phyloP scores from a whole-genome alignment of 2,797 vertebrate species.

The Octomys mimax region DNA sequence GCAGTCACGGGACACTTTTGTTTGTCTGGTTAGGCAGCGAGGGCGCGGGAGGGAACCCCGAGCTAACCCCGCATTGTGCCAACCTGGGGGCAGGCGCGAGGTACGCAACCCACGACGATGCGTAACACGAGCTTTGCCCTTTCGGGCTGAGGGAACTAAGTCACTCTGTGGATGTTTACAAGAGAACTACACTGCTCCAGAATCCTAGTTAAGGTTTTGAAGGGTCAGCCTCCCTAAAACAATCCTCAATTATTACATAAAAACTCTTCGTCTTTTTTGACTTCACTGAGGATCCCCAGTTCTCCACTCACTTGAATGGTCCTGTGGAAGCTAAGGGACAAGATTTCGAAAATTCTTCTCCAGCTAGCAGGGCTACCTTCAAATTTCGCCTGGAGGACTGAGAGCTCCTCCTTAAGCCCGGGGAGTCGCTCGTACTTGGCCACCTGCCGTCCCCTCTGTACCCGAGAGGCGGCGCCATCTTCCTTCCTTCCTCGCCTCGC shows the following conservation, averaged over 20 bases:
- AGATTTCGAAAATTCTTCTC: background rate
- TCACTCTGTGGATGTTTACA: background rate
- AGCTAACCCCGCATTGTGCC: background rate
- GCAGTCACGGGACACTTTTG: background rate
- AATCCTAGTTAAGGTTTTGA: background rate
- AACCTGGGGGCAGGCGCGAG: background rate
- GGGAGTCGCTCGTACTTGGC: background rate
- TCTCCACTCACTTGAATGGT: background rate
- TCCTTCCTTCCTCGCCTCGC: background rate
- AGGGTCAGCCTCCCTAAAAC: background rate
- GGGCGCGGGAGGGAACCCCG: background rate
- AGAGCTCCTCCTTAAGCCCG: background rate
- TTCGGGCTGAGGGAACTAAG: background rate
- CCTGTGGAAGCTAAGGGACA: background rate
- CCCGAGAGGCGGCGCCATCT: slow-evolving; percentile 57
- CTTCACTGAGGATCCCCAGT: background rate
- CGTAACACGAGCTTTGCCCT: background rate
- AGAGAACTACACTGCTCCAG: background rate
- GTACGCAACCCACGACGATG: background rate
- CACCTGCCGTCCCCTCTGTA: background rate
- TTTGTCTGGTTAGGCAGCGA: background rate
- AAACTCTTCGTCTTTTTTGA: slow-evolving; percentile 53
- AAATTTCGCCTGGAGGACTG: background rate
- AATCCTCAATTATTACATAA: slow-evolving; percentile 53
- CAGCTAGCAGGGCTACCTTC: background rate